Base-by-base conservation (phyloP, 2,113 vertebrate species). In the Canis aureus region DNA sequence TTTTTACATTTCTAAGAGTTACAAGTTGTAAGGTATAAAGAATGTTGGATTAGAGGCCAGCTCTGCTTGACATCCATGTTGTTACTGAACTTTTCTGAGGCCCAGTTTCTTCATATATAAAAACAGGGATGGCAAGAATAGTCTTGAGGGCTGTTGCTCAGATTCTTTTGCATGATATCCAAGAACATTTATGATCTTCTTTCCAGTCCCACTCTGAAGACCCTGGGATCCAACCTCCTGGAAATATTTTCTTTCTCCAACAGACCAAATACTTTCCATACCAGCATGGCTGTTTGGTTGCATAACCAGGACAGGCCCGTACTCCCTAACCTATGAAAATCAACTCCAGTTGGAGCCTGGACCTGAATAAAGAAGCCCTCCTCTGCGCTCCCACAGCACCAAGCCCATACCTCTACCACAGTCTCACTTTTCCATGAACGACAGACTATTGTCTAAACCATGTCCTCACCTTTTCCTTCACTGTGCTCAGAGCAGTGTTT, bases 381-480 rank as follows among this genome's bases (percentile, higher is more conserved):
- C 25, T 76, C 7, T 12, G 25, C 3, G 0, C 5, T 32, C 15
- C 5, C 3, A 1, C 4, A 76, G n/a, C 15, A 3, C 74, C 12
- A 12, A 25, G 19, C 29, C 59, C 25, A 10, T 8, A 3, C 55
- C 35, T 25, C 29, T n/a, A 49, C 11, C 9, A 51, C 16, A 43
- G 66, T 11, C 15, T 80, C 35, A 2, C 29, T 66, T 93, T 35
- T 27, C 64, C 29, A 35, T 64, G 13, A 91, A 49, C 51, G 73
- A 13, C 23, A 59, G 17, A 38, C 95, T 17, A 55, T 81, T 11
- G 20, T 88, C 64, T 60, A 53, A n/a, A 88, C 66, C 2, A 20
- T 11, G 38, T 57, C 43, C 78, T 67, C 25, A 69, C 74, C 71
- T 62, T 53, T 59, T 71, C 53, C 64, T 38, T 90, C 51, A 23